Evolutionary conservation across 1,140 invertebrate genomes (phyloP).

Genomic region (Eriosoma lanigerum): DNA sequence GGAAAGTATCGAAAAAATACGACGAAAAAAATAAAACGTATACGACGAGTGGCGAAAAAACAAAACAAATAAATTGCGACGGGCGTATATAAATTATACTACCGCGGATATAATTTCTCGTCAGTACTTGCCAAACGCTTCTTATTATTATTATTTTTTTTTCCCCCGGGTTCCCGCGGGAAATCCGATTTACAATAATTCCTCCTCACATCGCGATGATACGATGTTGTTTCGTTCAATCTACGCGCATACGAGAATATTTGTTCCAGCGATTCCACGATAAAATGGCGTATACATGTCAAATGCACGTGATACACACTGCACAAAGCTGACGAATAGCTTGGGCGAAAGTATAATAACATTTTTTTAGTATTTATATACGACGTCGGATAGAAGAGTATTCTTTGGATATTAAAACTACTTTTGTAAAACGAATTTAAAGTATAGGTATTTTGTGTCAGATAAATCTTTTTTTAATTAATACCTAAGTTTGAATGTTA

Average conservation of each 20-base stretch:
- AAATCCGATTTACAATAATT: constrained; percentile 47
- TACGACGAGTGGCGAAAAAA: not conserved
- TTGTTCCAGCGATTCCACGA: not conserved
- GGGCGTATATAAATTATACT: not conserved
- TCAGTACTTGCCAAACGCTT: not conserved
- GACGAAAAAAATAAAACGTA: not conserved
- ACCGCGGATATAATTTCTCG: not conserved
- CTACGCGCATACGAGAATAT: not conserved
- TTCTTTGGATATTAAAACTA: not conserved
- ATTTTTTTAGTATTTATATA: too few relatives aligned
- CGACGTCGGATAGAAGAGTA: too few relatives aligned
- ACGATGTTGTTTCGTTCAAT: constrained; percentile 33
- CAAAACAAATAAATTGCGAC: not conserved
- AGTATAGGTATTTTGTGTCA: not conserved
- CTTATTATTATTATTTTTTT: too few relatives aligned
- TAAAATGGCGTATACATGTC: not conserved
- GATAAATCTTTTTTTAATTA: too few relatives aligned
- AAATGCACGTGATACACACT: too few relatives aligned
- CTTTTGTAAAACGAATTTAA: not conserved
- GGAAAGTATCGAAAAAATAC: not conserved
- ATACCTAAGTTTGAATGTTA: too few relatives aligned
- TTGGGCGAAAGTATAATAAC: not conserved
- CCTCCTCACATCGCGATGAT: not conserved
- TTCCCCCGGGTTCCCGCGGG: not conserved
- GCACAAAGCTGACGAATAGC: not conserved